phyloP scores from a whole-genome alignment of 2,113 vertebrate species.

The Poeciliopsis retropinna region DNA sequence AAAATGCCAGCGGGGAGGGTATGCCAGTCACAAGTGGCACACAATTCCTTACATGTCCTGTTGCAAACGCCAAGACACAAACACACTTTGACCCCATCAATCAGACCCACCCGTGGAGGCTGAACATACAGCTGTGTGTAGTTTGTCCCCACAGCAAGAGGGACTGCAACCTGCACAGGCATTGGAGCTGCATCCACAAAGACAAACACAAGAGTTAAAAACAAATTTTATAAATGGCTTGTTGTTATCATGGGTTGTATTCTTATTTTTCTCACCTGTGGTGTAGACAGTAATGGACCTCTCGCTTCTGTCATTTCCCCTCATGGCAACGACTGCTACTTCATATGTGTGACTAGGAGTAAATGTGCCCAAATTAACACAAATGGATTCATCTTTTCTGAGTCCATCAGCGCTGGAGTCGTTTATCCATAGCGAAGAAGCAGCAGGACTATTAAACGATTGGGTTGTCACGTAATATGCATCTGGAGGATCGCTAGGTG shows the following conservation, averaged over 20 bases:
- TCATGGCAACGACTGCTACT: constrained; percentile 80
- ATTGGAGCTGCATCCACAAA: constrained; percentile 61
- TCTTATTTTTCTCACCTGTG: constrained; percentile 76
- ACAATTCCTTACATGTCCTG: constrained; percentile 25
- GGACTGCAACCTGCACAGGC: constrained; percentile 59
- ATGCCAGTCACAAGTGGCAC: constrained; percentile 48
- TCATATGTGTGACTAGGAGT: constrained; percentile 84
- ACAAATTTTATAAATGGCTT: background rate
- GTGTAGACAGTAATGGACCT: constrained; percentile 78
- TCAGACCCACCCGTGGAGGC: constrained; percentile 51
- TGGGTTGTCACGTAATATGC: constrained; percentile 78
- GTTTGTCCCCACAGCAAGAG: constrained; percentile 51
- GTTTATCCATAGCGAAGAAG: constrained; percentile 69
- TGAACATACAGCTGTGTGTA: constrained; percentile 68
- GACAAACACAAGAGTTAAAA: background rate
- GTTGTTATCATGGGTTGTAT: background rate
- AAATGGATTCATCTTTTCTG: constrained; percentile 73
- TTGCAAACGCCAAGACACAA: constrained; percentile 58
- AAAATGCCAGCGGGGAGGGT: constrained; percentile 57
- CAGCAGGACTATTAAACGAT: constrained; percentile 33
- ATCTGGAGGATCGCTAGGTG: constrained; percentile 59
- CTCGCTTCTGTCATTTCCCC: constrained; percentile 80
- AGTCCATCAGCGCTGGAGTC: constrained; percentile 39
- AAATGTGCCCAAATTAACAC: constrained; percentile 75
- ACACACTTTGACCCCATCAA: constrained; percentile 72